Evolutionary conservation across 2,888 invertebrate genomes (phyloP), one percentile per base, ranked within the genome.

Genomic region (Gari tellinella): DNA sequence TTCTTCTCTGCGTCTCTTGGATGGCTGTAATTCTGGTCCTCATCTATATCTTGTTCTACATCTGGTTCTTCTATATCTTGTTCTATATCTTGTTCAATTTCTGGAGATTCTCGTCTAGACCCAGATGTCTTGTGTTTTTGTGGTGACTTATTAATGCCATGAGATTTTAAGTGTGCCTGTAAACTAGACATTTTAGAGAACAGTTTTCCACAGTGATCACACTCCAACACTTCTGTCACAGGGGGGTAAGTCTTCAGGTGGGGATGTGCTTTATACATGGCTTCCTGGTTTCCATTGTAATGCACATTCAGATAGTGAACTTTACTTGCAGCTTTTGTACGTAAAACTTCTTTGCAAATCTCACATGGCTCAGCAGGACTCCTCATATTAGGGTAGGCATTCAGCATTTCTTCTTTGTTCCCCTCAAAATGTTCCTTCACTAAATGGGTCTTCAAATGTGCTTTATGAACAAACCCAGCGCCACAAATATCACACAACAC

Each of bases 161-260:
- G 31, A 31, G 4, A 10, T 31, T 31, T 31, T 10, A 31, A 10
- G 49, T 73, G 73, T 14, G 17, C 17, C 15, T 73, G 62, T 15
- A 73, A 41, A 25, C 38, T 45, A 17, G 10, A 12, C 5, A 63
- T 15, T 37, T 38, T 41, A 19, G 37, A 38, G 23, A 67, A 73
- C 7, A 40, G 26, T 46, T 60, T 67, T 17, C 58, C 58, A 48
- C 73, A 73, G 19, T 67, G 63, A 23, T 73, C 73, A 67, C 73
- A 73, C 1, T 43, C 52, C 5, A 38, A 43, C 26, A 53, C 43
- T 14, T 58, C 57, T 15, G 63, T 56, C 38, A 58, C 52, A 23
- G 56, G 52, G 3, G 58, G 45, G 12, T 62, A 31, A 19, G 26
- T 19, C 43, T 14, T 41, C 25, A 62, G 23, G 37, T 52, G 5